Percentiles rank a stretch among this genome's conserved stretches.
These are phyloP conservation scores for Eufriesea mexicana DNA, from an alignment of 1,140 invertebrate genomes.

Conservation along the genomic window DNA sequence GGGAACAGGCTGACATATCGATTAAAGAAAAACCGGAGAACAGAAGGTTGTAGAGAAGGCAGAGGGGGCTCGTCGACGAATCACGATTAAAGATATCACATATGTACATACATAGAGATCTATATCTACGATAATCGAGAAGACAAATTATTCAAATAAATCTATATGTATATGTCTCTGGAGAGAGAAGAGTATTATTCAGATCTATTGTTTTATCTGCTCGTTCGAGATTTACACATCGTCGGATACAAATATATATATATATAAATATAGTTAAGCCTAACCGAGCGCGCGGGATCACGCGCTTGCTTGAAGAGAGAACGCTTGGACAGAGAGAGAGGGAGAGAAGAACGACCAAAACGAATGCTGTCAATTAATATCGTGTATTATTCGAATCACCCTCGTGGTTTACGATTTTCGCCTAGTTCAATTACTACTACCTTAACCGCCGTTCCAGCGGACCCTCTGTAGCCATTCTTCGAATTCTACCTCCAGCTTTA, in stretches of 20 bases:
- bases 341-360: slow-evolving; percentile 67
- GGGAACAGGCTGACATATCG: slow-evolving; percentile 47
- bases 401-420: slow-evolving; percentile 32
- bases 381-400: slow-evolving; percentile 2
- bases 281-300: background rate
- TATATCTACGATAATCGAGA: slow-evolving; percentile 24
- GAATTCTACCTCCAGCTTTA: slow-evolving; percentile 59
- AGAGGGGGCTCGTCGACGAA: background rate
- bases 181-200: slow-evolving; percentile 15
- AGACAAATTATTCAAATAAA: slow-evolving; percentile 11
- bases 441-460: slow-evolving; percentile 53
- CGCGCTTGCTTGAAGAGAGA: background rate
- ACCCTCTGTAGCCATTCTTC: slow-evolving; percentile 50
- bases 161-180: background rate
- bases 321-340: background rate
- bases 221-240: slow-evolving; percentile 32
- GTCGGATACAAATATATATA: background rate
- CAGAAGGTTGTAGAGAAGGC: background rate
- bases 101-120: slow-evolving; percentile 38
- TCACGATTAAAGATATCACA: slow-evolving; percentile 40
- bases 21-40: background rate
- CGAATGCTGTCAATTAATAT: slow-evolving; percentile 80
- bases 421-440: slow-evolving; percentile 70
- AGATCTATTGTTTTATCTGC: slow-evolving; percentile 35
- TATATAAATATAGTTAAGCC: background rate